Percentiles rank a stretch among this genome's conserved stretches.
Evolutionary conservation across 2,113 vertebrate genomes (phyloP).

Genomic region (Podiceps cristatus): DNA sequence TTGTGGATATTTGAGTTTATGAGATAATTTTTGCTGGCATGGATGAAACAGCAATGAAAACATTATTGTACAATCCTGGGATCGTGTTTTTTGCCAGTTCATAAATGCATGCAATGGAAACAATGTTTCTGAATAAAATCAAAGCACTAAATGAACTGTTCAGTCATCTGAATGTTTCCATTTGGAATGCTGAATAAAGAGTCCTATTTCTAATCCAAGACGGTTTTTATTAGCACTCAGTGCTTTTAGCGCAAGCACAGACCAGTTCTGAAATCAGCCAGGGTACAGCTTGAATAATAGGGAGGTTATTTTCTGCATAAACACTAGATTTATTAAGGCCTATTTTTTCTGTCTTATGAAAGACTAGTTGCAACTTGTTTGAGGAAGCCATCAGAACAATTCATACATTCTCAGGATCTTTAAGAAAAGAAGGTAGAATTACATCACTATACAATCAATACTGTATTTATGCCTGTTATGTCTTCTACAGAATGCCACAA

Average conservation of each 20-base stretch:
- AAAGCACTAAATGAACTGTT: conserved; percentile 4
- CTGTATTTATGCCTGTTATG: not conserved
- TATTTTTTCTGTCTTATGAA: not conserved
- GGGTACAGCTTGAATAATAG: conserved; percentile 26
- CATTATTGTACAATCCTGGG: conserved; percentile 1
- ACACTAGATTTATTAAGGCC: conserved; percentile 7
- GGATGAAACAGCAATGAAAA: conserved; percentile 56
- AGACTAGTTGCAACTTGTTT: conserved; percentile 21
- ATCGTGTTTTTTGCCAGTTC: conserved; percentile 63
- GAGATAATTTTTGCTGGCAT: conserved; percentile 52
- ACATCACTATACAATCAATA: not conserved
- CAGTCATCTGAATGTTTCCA: conserved; percentile 57
- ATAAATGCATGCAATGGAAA: conserved; percentile 61
- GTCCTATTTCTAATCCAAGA: conserved; percentile 52
- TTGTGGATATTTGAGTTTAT: conserved; percentile 19
- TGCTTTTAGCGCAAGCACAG: conserved; percentile 36
- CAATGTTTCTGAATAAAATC: conserved; percentile 56
- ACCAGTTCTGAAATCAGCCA: conserved; percentile 50
- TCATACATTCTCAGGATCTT: not conserved
- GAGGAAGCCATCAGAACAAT: not conserved
- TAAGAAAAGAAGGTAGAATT: not conserved
- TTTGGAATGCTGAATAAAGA: conserved; percentile 58
- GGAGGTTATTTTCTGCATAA: conserved; percentile 49
- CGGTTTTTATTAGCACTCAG: conserved; percentile 49
- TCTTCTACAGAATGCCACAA: not conserved